Evolutionary conservation across 2,797 vertebrate genomes (phyloP).

Genomic region (Dipus sagitta): DNA sequence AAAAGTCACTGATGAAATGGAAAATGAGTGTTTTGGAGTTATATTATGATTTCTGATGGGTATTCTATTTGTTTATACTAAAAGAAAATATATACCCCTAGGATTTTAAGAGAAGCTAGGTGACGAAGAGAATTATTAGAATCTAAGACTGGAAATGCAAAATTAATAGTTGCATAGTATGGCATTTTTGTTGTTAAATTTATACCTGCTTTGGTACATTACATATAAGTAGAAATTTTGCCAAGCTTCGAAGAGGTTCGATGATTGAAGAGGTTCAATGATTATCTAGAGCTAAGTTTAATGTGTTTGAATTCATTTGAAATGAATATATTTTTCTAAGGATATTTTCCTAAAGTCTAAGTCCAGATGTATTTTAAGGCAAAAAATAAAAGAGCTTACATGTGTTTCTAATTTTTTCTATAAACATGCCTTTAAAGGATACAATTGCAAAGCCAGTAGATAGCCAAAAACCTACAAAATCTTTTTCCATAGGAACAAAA

Average conservation of each 20-base stretch:
- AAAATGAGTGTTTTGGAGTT: slow-evolving; percentile 22
- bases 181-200: neutral
- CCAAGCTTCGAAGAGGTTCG: slow-evolving; percentile 42
- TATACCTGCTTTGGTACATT: slow-evolving; percentile 21
- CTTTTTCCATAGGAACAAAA: slow-evolving; percentile 22
- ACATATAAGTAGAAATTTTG: neutral
- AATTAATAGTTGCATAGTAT: slow-evolving; percentile 17
- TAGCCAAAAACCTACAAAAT: slow-evolving; percentile 18
- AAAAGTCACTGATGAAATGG: slow-evolving; percentile 19
- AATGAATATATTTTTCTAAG: slow-evolving; percentile 54
- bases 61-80: neutral
- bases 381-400: slow-evolving; percentile 17
- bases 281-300: slow-evolving; percentile 48
- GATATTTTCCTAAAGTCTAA: slow-evolving; percentile 43
- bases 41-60: rapidly evolving
- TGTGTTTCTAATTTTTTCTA: slow-evolving; percentile 64
- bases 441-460: neutral
- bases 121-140: neutral
- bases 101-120: neutral
- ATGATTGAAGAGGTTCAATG: slow-evolving; percentile 22
- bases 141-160: neutral
- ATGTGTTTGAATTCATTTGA: slow-evolving; percentile 42
- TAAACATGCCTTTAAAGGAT: slow-evolving; percentile 61
- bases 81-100: neutral
- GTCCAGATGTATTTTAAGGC: slow-evolving; percentile 22